These are phyloP conservation scores for Cassiopea andromeda DNA, from an alignment of 30 jellyfish, hydroid and myxozoan genomes.

Conservation along the genomic window DNA sequence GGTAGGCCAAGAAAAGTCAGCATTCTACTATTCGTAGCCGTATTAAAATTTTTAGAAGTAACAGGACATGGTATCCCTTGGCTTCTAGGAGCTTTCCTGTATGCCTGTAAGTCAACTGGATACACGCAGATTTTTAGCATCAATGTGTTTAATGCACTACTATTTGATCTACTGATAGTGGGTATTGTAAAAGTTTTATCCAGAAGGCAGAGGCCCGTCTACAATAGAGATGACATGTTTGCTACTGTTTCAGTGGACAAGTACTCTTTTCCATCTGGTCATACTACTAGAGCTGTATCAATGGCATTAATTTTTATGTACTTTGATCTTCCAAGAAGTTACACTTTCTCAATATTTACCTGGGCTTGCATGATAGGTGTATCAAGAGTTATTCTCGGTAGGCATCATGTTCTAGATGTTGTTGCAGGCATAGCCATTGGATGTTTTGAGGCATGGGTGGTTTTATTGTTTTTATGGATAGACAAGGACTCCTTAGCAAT, in stretches of 20 bases:
- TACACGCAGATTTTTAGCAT: constrained; percentile 18
- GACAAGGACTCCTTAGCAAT: constrained; percentile 4
- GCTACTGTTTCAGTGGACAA: constrained; percentile 78
- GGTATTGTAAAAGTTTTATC: constrained; percentile 65
- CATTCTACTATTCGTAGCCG: background rate
- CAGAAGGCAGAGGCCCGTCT: constrained; percentile 80
- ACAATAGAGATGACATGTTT: constrained; percentile 77
- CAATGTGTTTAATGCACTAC: constrained; percentile 60
- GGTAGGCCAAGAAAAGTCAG: constrained; percentile 16
- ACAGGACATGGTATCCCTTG: constrained; percentile 97
- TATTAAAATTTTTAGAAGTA: constrained; percentile 69
- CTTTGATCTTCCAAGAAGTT: background rate
- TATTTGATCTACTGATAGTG: constrained; percentile 76
- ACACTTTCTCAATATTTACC: background rate
- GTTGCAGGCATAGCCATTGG: constrained; percentile 86
- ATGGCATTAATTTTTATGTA: constrained; percentile 42
- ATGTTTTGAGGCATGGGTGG: constrained; percentile 56
- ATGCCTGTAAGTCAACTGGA: constrained; percentile 31
- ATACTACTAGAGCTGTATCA: constrained; percentile 88
- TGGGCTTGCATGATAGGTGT: constrained; percentile 86
- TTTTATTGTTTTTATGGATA: constrained; percentile 23
- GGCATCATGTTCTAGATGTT: constrained; percentile 89
- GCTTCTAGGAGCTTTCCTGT: constrained; percentile 35
- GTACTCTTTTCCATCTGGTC: constrained; percentile 97
- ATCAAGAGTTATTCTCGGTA: constrained; percentile 88